Percentiles rank a stretch among this genome's conserved stretches.
These are phyloP conservation scores for Rostratula benghalensis DNA, from an alignment of 2,113 vertebrate species.

Conservation along the genomic window DNA sequence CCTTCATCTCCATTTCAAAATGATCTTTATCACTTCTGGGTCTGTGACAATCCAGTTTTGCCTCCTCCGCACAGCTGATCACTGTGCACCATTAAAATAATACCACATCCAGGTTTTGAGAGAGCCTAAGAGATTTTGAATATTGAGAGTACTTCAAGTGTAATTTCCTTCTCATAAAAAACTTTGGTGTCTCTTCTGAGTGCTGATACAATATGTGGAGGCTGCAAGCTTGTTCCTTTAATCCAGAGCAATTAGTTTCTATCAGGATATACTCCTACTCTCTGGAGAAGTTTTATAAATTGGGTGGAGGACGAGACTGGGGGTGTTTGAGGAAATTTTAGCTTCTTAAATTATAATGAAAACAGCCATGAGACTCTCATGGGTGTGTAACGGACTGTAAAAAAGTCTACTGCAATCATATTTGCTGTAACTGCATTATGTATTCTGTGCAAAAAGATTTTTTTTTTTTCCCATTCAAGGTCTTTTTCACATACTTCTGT, in stretches of 20 bases:
- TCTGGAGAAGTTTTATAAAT: conserved; percentile 1
- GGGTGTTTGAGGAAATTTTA: background rate
- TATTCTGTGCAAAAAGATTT: background rate
- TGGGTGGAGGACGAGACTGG: background rate
- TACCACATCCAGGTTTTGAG: background rate
- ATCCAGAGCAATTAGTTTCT: conserved; percentile 53
- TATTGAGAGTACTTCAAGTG: conserved; percentile 36
- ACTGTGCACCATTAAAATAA: conserved; percentile 8
- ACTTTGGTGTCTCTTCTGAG: conserved; percentile 15
- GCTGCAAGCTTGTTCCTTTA: conserved; percentile 52
- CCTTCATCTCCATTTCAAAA: conserved; percentile 35
- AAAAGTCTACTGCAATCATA: background rate
- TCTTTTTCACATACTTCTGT: background rate
- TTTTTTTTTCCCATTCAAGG: background rate
- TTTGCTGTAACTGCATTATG: background rate
- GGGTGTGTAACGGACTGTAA: background rate
- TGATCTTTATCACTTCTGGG: conserved; percentile 36
- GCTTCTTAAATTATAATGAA: background rate
- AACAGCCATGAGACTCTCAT: background rate
- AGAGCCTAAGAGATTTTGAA: conserved; percentile 23
- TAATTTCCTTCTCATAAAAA: conserved; percentile 57
- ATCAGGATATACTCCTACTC: conserved; percentile 52
- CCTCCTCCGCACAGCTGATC: conserved; percentile 40
- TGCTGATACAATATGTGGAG: conserved; percentile 41
- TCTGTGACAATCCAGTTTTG: conserved; percentile 45